Evolutionary conservation across 2,888 invertebrate genomes (phyloP).

Genomic region (Cryptocephalus moraei): DNA sequence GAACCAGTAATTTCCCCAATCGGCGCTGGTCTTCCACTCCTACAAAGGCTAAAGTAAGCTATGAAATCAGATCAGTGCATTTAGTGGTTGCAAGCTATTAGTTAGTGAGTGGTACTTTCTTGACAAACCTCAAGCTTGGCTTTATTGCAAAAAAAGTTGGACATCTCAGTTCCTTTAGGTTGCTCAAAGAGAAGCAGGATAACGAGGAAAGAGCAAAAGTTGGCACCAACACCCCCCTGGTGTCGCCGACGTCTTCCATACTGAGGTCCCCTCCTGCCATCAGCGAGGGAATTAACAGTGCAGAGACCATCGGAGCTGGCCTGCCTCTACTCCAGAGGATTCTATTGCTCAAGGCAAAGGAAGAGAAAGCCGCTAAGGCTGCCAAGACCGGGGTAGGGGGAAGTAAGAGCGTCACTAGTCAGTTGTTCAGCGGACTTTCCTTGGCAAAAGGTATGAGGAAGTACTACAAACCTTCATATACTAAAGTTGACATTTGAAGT

Average conservation of each 20-base stretch:
- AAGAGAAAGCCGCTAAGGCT: slow-evolving; percentile 40
- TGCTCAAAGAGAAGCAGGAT: slow-evolving; percentile 76
- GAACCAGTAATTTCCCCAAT: slow-evolving; percentile 51
- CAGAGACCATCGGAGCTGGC: slow-evolving; percentile 48
- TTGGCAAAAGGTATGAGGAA: slow-evolving; percentile 10
- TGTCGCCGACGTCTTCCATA: slow-evolving; percentile 49
- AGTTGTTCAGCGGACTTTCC: slow-evolving; percentile 17
- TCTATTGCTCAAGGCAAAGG: slow-evolving; percentile 64
- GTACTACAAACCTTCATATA: neutral
- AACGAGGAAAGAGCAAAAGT: slow-evolving; percentile 45
- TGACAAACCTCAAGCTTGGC: too few species aligned
- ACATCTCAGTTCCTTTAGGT: slow-evolving; percentile 27
- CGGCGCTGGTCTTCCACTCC: slow-evolving; percentile 73
- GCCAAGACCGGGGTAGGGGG: slow-evolving; percentile 18
- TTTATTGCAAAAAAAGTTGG: neutral
- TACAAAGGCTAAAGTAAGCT: slow-evolving; percentile 53
- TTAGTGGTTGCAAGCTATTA: too few species aligned
- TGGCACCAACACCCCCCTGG: slow-evolving; percentile 40
- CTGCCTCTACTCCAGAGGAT: slow-evolving; percentile 66
- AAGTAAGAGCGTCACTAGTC: slow-evolving; percentile 14
- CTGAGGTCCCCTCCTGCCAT: slow-evolving; percentile 42
- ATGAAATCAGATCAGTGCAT: neutral
- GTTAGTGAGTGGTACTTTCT: too few species aligned
- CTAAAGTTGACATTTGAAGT: too few species aligned
- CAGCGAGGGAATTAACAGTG: slow-evolving; percentile 41